Conservation (phyloP, 2,888 invertebrate genomes). For the Nesidiocoris tenuis region DNA sequence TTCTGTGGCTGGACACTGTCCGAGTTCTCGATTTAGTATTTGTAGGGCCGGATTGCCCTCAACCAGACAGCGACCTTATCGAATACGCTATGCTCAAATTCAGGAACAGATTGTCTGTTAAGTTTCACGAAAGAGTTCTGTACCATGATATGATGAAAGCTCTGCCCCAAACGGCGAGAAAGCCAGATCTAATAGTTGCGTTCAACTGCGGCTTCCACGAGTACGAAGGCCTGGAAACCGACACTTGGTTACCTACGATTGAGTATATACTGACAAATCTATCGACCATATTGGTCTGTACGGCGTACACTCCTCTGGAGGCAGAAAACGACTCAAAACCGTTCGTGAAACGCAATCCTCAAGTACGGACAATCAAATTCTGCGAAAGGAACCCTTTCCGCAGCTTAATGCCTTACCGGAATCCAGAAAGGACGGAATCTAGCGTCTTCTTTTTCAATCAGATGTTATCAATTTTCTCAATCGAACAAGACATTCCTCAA, state of each 20-base stretch:
- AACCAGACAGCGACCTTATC: slow-evolving; percentile 9
- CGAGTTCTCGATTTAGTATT: slow-evolving; percentile 51
- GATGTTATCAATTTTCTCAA: slow-evolving; percentile 50
- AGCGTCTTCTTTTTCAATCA: slow-evolving; percentile 53
- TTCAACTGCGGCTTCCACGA: slow-evolving; percentile 55
- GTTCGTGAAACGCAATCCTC: slow-evolving; percentile 5
- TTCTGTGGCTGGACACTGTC: slow-evolving; percentile 52
- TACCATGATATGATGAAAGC: slow-evolving; percentile 17
- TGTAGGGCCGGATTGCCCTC: slow-evolving; percentile 52
- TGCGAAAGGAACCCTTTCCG: slow-evolving; percentile 52
- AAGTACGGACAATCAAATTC: slow-evolving; percentile 25
- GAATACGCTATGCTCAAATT: not conserved
- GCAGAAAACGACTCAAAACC: slow-evolving; percentile 51
- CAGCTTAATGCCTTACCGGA: slow-evolving; percentile 52
- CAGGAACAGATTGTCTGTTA: not conserved
- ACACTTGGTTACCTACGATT: slow-evolving; percentile 53
- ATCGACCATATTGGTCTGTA: slow-evolving; percentile 52
- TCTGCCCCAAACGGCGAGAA: not conserved
- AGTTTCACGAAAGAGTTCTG: not conserved
- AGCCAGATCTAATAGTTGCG: slow-evolving; percentile 53
- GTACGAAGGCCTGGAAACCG: slow-evolving; percentile 48
- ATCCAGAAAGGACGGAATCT: slow-evolving; percentile 51
- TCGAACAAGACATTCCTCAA: too few species aligned
- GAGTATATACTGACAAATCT: slow-evolving; percentile 49
- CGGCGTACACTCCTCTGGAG: slow-evolving; percentile 53